Evolutionary conservation across 2,113 vertebrate species (phyloP).

Genomic region (Thamnaconus septentrionalis): DNA sequence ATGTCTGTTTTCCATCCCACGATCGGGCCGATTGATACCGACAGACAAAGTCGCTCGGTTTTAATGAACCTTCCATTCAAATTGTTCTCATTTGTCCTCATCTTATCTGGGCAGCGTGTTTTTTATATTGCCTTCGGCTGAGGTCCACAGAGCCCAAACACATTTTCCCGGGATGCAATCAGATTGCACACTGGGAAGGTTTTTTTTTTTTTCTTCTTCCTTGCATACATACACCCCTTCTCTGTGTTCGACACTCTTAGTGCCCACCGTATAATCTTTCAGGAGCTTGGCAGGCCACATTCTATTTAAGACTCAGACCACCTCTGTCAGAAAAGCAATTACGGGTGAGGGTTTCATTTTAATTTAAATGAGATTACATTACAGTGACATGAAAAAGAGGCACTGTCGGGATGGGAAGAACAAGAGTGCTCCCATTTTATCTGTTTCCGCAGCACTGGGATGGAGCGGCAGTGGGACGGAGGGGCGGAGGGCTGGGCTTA

Average conservation of each 20-base stretch:
- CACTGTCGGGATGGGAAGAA: conserved; percentile 66
- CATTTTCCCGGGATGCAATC: too few species aligned
- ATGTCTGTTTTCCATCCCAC: too few species aligned
- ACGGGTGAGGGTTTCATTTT: conserved; percentile 76
- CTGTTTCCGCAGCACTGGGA: conserved; percentile 57
- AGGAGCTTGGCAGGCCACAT: conserved; percentile 40
- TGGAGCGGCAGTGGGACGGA: conserved; percentile 13
- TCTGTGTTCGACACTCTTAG: conserved; percentile 10
- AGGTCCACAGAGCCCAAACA: too few species aligned
- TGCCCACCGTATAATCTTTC: conserved; percentile 62
- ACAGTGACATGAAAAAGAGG: conserved; percentile 71
- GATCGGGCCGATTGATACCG: too few species aligned
- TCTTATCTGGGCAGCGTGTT: too few species aligned
- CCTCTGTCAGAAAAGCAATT: conserved; percentile 82
- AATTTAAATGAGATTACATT: conserved; percentile 80
- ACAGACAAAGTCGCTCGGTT: too few species aligned
- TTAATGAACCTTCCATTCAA: too few species aligned
- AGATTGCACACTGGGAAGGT: background rate
- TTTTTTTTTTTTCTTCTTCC: conserved; percentile 2
- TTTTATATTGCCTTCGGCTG: too few species aligned
- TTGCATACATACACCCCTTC: background rate
- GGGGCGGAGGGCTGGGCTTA: conserved; percentile 24
- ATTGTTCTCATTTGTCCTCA: too few species aligned
- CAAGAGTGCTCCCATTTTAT: conserved; percentile 69
- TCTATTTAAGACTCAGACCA: conserved; percentile 75